Percentiles rank a stretch among this genome's conserved stretches.
Conservation (phyloP, 2,797 vertebrate species). For the Acanthurus lineatus region DNA sequence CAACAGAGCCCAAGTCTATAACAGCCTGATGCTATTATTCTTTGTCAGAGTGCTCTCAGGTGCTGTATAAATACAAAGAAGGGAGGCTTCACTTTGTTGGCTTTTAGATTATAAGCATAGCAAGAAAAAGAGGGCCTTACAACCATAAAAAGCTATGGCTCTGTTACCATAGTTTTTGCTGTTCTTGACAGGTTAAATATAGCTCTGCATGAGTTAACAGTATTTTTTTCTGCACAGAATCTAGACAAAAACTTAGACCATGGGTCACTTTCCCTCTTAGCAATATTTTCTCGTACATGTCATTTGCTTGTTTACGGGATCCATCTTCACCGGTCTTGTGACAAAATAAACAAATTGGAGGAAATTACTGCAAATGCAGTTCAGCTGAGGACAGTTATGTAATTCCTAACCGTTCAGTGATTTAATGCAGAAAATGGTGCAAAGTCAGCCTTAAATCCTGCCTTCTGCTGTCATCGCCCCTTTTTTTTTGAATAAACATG, state of each 20-base stretch:
- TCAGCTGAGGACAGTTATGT: conserved; percentile 21
- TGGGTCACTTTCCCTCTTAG: conserved; percentile 30
- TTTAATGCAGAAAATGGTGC: conserved; percentile 27
- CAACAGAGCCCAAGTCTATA: conserved; percentile 1
- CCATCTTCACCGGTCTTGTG: conserved; percentile 25
- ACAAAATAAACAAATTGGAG: conserved; percentile 19
- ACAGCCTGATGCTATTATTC: conserved; percentile 1
- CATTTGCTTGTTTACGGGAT: conserved; percentile 48
- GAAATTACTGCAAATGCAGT: conserved; percentile 28
- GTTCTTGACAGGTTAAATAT: conserved; percentile 13
- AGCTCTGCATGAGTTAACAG: conserved; percentile 14
- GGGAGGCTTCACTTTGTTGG: neutral
- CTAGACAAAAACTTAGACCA: neutral
- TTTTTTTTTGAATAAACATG: conserved; percentile 9
- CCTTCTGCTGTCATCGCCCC: conserved; percentile 9
- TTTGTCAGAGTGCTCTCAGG: conserved; percentile 3
- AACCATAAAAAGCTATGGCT: neutral
- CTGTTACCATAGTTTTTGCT: neutral
- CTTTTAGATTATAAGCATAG: conserved; percentile 17
- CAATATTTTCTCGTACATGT: conserved; percentile 32
- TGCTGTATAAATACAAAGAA: neutral
- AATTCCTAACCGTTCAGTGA: conserved; percentile 24
- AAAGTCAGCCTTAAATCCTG: conserved; percentile 43
- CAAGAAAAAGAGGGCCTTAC: conserved; percentile 3
- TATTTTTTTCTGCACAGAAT: conserved; percentile 12